Evolutionary conservation across 1,140 invertebrate species (phyloP).

Genomic region (Diorhabda sublineata): DNA sequence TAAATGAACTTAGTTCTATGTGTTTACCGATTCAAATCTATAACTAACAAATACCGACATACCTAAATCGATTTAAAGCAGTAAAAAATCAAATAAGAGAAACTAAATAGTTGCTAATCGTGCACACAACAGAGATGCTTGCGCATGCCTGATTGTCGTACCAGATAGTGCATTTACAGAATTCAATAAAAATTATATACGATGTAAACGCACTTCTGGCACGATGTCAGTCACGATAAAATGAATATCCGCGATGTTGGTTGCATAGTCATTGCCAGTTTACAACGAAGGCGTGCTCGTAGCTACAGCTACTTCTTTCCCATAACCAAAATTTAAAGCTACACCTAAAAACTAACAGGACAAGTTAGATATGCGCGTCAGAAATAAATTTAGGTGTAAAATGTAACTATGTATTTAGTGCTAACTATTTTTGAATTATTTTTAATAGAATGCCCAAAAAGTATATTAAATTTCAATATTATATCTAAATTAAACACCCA

Average conservation of each 20-base stretch:
- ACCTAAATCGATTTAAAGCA: background rate
- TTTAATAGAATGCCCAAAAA: no score
- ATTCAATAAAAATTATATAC: conserved; percentile 58
- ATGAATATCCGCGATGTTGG: background rate
- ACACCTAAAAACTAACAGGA: conserved; percentile 2
- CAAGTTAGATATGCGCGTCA: background rate
- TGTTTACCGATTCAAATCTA: no score
- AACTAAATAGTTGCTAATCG: background rate
- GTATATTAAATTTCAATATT: no score
- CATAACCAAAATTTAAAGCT: background rate
- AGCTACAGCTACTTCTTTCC: background rate
- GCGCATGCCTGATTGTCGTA: conserved; percentile 81
- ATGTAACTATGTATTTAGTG: no score
- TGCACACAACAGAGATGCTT: conserved; percentile 23
- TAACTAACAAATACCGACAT: background rate
- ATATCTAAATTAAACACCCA: no score
- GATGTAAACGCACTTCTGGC: conserved; percentile 96
- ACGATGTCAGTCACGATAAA: conserved; percentile 60
- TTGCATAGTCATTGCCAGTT: conserved; percentile 1
- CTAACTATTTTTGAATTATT: no score
- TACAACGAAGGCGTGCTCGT: background rate
- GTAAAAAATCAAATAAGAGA: no score
- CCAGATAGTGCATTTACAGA: conserved; percentile 99
- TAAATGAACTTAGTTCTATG: no score
- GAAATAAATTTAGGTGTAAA: no score